Evolutionary conservation across 1,140 invertebrate species (phyloP).

Genomic region (Leptestheria dahalacensis): DNA sequence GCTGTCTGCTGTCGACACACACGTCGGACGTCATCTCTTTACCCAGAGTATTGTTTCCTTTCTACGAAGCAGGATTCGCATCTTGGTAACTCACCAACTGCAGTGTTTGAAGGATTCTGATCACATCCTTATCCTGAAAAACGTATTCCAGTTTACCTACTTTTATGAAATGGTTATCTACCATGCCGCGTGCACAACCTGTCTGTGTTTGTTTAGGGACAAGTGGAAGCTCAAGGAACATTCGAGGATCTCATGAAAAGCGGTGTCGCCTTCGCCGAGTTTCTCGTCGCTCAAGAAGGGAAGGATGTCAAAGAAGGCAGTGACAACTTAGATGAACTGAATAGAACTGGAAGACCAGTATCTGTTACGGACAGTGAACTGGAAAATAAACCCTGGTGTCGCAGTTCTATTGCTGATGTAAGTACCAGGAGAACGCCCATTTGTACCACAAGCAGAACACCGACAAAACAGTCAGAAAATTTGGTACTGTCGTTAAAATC

Average conservation of each 20-base stretch:
- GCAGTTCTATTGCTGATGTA: too few relatives aligned
- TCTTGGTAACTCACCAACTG: constrained; percentile 72
- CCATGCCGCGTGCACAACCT: neutral
- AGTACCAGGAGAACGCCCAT: too few relatives aligned
- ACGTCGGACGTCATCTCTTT: constrained; percentile 51
- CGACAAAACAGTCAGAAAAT: too few relatives aligned
- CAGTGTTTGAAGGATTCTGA: constrained; percentile 61
- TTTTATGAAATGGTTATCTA: neutral
- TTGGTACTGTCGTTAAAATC: too few relatives aligned
- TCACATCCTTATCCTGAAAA: constrained; percentile 56
- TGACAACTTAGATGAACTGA: too few relatives aligned
- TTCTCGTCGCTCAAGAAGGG: constrained; percentile 26
- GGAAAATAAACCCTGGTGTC: too few relatives aligned
- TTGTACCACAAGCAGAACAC: too few relatives aligned
- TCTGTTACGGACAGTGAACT: too few relatives aligned
- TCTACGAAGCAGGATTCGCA: constrained; percentile 51
- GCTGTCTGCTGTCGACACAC: constrained; percentile 59
- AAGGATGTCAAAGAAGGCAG: neutral
- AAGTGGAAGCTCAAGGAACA: constrained; percentile 8
- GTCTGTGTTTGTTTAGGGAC: too few relatives aligned
- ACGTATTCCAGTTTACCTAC: constrained; percentile 44
- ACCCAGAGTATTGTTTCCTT: constrained; percentile 51
- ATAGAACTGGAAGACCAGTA: neutral
- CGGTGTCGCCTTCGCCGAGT: neutral
- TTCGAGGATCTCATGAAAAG: constrained; percentile 7